Percentiles rank a stretch among this genome's conserved stretches.
Conservation (phyloP, 2,797 vertebrate genomes). For the Epinephelus malabaricus region DNA sequence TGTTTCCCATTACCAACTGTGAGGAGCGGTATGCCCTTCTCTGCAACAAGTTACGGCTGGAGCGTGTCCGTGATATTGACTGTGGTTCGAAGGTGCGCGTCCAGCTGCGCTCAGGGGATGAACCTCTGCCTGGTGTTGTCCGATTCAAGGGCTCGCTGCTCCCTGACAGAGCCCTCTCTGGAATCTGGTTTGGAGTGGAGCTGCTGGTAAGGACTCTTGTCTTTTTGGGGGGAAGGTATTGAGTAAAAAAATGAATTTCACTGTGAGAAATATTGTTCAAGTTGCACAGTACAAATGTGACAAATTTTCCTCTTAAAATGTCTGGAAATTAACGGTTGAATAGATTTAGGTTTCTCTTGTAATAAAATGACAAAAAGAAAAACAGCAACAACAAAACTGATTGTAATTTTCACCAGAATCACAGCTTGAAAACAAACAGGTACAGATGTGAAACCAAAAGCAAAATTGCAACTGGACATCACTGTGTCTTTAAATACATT, state of each 20-base stretch:
- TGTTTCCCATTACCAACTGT: slow-evolving; percentile 98
- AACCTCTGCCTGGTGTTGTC: slow-evolving; percentile 95
- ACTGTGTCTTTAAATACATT: neutral
- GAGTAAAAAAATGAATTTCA: neutral
- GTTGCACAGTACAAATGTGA: neutral
- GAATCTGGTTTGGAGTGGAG: slow-evolving; percentile 98
- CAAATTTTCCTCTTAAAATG: neutral
- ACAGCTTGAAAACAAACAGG: neutral
- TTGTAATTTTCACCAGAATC: neutral
- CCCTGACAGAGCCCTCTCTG: slow-evolving; percentile 93
- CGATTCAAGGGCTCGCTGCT: slow-evolving; percentile 95
- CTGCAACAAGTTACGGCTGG: slow-evolving; percentile 90
- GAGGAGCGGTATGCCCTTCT: slow-evolving; percentile 95
- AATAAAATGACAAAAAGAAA: neutral
- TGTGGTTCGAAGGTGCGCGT: slow-evolving; percentile 95
- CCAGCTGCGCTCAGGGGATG: slow-evolving; percentile 94
- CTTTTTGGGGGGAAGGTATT: neutral
- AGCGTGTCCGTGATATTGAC: slow-evolving; percentile 92
- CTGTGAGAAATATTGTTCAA: neutral
- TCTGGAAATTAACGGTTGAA: neutral
- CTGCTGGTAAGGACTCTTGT: slow-evolving; percentile 90
- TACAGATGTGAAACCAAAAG: slow-evolving; percentile 5
- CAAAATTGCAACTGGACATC: slow-evolving; percentile 6
- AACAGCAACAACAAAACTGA: neutral
- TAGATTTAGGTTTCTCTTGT: neutral